Conservation (phyloP, 1,140 invertebrate species). For the Drosophila kurseongensis region DNA sequence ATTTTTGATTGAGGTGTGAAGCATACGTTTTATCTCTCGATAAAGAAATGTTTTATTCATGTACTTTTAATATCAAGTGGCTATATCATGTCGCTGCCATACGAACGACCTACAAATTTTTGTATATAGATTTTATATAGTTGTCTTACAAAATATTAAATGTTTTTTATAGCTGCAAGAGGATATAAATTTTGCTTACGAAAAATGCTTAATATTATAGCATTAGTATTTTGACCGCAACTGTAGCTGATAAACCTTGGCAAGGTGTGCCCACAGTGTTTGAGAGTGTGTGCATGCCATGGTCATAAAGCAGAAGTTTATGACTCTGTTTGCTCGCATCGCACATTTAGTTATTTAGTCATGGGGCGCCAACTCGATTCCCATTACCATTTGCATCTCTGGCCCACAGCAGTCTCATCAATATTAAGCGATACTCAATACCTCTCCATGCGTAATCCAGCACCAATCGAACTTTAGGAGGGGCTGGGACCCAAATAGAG, state of each 20-base stretch:
- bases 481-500: slow-evolving; percentile 43
- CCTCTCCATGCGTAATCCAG: slow-evolving; percentile 58
- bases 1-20: too few species aligned
- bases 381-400: slow-evolving; percentile 26
- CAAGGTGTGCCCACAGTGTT: slow-evolving; percentile 16
- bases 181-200: too few species aligned
- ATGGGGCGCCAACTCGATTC: slow-evolving; percentile 51
- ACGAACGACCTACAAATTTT: too few species aligned
- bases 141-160: too few species aligned
- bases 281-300: slow-evolving; percentile 19
- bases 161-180: too few species aligned
- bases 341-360: slow-evolving; percentile 74
- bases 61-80: too few species aligned
- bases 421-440: slow-evolving; percentile 78
- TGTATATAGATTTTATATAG: too few species aligned
- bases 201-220: not conserved
- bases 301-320: slow-evolving; percentile 78
- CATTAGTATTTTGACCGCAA: not conserved
- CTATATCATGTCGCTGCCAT: too few species aligned
- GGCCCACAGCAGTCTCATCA: slow-evolving; percentile 53
- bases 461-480: slow-evolving; percentile 30
- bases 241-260: slow-evolving; percentile 19
- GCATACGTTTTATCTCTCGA: too few species aligned
- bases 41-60: too few species aligned
- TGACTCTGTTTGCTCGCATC: slow-evolving; percentile 77